Evolutionary conservation across 2,888 invertebrate species (phyloP).

Genomic region (Tipula vernalis): DNA sequence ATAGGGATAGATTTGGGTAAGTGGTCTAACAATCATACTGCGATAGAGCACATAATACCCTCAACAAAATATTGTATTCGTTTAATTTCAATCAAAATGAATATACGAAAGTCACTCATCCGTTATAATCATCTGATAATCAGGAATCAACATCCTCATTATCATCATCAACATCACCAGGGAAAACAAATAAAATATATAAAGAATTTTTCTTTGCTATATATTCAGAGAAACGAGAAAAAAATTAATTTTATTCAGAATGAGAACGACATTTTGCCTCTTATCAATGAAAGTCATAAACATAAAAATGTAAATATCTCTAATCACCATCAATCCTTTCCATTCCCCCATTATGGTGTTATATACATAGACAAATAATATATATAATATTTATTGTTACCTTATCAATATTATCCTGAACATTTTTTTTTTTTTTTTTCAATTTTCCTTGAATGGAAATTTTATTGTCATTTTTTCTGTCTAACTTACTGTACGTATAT

Average conservation of each 20-base stretch:
- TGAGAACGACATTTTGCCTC: neutral
- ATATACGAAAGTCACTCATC: neutral
- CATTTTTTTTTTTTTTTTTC: neutral
- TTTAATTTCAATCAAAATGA: neutral
- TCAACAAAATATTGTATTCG: neutral
- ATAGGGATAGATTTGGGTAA: neutral
- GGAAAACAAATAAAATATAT: neutral
- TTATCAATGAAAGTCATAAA: neutral
- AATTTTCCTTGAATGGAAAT: neutral
- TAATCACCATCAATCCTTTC: neutral
- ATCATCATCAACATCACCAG: neutral
- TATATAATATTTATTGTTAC: neutral
- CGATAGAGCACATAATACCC: too few relatives aligned
- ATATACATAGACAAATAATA: neutral
- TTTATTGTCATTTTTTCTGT: neutral
- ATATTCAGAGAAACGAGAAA: neutral
- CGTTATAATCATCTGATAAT: neutral
- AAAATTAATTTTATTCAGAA: neutral
- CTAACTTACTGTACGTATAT: neutral
- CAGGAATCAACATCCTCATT: neutral
- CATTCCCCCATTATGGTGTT: neutral
- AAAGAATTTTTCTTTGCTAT: neutral
- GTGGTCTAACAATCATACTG: neutral
- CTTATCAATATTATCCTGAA: neutral
- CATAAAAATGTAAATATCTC: neutral